phyloP scores from a whole-genome alignment of 2,797 vertebrate genomes.

The Tinamus major region DNA sequence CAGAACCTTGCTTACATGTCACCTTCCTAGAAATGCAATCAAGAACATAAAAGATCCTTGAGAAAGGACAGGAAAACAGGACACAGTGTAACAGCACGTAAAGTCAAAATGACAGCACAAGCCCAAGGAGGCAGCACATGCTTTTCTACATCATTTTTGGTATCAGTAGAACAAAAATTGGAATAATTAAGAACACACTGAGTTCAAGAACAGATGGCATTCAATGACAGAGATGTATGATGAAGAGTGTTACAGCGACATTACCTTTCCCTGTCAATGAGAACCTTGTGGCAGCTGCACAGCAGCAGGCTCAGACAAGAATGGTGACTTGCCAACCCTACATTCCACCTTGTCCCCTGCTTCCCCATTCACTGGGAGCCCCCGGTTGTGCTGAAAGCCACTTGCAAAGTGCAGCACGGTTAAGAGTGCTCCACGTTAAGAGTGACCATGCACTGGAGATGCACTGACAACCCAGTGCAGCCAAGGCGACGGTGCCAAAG shows the following conservation, averaged over 20 bases:
- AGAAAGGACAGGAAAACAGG: not conserved
- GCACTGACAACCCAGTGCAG: not conserved
- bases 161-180: not conserved
- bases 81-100: not conserved
- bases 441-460: not conserved
- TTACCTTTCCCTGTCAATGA: not conserved
- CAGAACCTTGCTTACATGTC: not conserved
- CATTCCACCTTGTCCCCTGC: rapidly evolving
- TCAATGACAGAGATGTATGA: not conserved
- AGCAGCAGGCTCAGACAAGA: not conserved
- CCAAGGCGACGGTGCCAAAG: not conserved
- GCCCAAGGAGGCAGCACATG: not conserved
- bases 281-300: not conserved
- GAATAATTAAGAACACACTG: not conserved
- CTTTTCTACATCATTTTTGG: not conserved
- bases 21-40: not conserved
- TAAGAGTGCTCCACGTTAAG: not conserved
- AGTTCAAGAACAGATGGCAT: not conserved
- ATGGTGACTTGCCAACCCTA: not conserved
- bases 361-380: too few species aligned
- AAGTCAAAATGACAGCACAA: not conserved
- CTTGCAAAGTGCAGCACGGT: not conserved
- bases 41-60: not conserved
- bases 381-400: too few species aligned
- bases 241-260: not conserved